Conservation (phyloP, 2,113 vertebrate species). For the Boleophthalmus pectinirostris region DNA sequence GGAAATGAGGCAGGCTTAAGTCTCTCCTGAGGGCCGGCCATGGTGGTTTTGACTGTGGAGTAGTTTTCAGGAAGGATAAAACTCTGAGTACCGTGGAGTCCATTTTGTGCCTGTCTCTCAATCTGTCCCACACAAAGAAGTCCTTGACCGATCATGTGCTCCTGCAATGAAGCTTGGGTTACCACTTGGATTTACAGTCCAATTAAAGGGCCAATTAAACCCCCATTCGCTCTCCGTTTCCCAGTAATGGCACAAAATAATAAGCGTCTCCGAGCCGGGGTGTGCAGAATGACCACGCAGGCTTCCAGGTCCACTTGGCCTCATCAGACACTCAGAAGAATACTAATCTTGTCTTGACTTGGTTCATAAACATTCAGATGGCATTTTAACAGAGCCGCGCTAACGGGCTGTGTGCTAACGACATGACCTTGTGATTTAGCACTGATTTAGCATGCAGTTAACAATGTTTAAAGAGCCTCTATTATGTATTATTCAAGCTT, state of each 20-base stretch:
- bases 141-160: constrained; percentile 17
- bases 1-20: constrained; percentile 23
- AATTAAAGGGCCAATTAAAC: constrained; percentile 68
- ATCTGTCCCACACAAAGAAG: constrained; percentile 35
- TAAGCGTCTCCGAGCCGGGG: constrained; percentile 13
- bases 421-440: constrained; percentile 50
- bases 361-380: constrained; percentile 61
- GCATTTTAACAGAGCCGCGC: constrained; percentile 31
- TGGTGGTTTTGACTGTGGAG: constrained; percentile 15
- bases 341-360: constrained; percentile 27
- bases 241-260: constrained; percentile 49
- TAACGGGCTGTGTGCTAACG: constrained; percentile 25
- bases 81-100: constrained; percentile 1
- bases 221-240: constrained; percentile 44
- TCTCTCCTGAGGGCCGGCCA: constrained; percentile 10
- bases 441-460: constrained; percentile 10
- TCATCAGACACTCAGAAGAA: constrained; percentile 1
- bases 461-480: background rate
- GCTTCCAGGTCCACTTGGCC: constrained; percentile 44
- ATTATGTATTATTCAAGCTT: background rate
- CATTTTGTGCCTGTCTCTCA: constrained; percentile 24
- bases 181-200: constrained; percentile 52
- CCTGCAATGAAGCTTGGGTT: constrained; percentile 30
- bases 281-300: constrained; percentile 9
- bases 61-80: constrained; percentile 6